A percentile compares a stretch with the other conserved stretches of the same genome.
Evolutionary conservation across 2,888 invertebrate species (phyloP).

Genomic region (Agrochola litura): DNA sequence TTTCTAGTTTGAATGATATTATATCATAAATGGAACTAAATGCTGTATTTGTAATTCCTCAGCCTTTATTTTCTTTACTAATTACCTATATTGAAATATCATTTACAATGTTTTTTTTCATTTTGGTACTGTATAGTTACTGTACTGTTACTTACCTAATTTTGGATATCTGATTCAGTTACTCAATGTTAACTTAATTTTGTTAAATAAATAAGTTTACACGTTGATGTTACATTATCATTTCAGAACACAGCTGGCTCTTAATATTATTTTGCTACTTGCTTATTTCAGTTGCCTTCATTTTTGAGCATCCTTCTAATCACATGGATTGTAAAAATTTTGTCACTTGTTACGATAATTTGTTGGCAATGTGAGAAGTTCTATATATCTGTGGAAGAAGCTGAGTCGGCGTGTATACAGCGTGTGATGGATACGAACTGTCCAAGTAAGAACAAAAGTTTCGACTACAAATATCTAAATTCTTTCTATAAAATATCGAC

Average conservation of each 20-base stretch:
- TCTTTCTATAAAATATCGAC: background rate
- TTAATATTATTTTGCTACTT: background rate
- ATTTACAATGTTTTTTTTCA: background rate
- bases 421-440: conserved; percentile 9
- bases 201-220: too few relatives aligned
- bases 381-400: conserved; percentile 10
- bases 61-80: background rate
- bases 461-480: background rate
- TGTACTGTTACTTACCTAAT: background rate
- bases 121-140: background rate
- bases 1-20: too few relatives aligned
- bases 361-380: conserved; percentile 36
- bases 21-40: background rate
- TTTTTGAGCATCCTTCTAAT: rapidly evolving
- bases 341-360: background rate
- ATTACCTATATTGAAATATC: background rate
- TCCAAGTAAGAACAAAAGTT: conserved; percentile 5
- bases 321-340: background rate
- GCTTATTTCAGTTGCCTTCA: background rate
- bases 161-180: background rate
- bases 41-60: background rate
- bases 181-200: too few relatives aligned
- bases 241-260: background rate
- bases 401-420: conserved; percentile 15
- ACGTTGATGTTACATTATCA: background rate